These are phyloP conservation scores for Vanacampus margaritifer DNA, from an alignment of 2,113 vertebrate genomes.

Conservation along the genomic window DNA sequence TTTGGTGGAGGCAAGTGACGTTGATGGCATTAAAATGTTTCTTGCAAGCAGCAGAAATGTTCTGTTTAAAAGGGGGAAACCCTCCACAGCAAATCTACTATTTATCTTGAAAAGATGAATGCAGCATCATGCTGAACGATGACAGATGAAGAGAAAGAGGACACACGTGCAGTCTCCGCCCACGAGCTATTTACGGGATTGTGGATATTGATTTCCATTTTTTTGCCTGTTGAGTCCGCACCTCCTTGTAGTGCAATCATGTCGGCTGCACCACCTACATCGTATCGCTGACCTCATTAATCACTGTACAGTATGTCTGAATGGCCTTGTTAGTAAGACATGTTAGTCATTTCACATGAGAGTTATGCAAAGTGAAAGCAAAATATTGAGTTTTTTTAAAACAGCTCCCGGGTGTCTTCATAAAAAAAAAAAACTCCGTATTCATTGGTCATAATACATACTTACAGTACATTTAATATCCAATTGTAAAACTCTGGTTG, in stretches of 20 bases:
- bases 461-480: neutral
- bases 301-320: neutral
- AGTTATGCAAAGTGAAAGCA: neutral
- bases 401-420: neutral
- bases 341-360: neutral
- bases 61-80: neutral
- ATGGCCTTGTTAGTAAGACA: neutral
- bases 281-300: neutral
- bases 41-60: neutral
- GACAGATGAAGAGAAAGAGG: conserved; percentile 1
- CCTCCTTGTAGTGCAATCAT: conserved; percentile 13
- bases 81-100: neutral
- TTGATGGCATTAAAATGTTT: neutral
- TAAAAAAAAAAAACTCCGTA: neutral
- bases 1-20: neutral
- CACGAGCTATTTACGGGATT: conserved; percentile 9
- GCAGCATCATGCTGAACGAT: neutral
- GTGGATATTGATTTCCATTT: conserved; percentile 41
- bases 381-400: neutral
- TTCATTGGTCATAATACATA: neutral
- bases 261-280: conserved; percentile 2
- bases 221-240: conserved; percentile 2
- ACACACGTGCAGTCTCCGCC: conserved; percentile 12
- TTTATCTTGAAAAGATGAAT: conserved; percentile 1
- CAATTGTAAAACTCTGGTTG: neutral